Conservation (phyloP, 2,888 invertebrate species). For the Apamea monoglypha region DNA sequence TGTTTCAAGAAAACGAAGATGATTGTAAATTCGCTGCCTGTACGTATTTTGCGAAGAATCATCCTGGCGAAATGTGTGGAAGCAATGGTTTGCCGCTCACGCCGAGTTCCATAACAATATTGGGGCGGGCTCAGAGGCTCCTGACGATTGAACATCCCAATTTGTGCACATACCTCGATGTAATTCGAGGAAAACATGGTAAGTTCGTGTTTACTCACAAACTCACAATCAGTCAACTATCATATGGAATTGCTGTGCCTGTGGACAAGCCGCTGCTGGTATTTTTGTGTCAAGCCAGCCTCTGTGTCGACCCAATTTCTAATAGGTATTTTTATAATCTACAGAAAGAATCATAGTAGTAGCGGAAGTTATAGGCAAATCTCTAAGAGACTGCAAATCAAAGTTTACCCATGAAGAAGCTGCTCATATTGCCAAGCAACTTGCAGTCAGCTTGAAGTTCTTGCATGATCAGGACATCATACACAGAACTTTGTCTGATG, state of each 20-base stretch:
- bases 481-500: constrained; percentile 95
- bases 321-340: constrained; percentile 67
- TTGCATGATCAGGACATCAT: constrained; percentile 94
- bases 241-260: not conserved
- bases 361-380: constrained; percentile 94
- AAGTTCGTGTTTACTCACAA: constrained; percentile 64
- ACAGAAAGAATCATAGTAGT: constrained; percentile 95
- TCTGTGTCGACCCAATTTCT: not conserved
- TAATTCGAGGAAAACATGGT: constrained; percentile 98
- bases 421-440: constrained; percentile 93
- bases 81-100: constrained; percentile 99
- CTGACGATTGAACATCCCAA: constrained; percentile 94
- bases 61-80: constrained; percentile 97
- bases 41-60: constrained; percentile 97
- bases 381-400: constrained; percentile 90
- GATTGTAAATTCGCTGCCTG: constrained; percentile 93
- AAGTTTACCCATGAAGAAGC: constrained; percentile 88
- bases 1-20: constrained; percentile 76
- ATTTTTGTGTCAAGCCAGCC: not conserved
- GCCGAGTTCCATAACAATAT: constrained; percentile 98
- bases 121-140: constrained; percentile 96
- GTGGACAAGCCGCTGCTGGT: not conserved
- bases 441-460: constrained; percentile 93
- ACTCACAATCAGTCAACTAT: not conserved
- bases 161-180: constrained; percentile 97